phyloP scores from a whole-genome alignment of 2,888 invertebrate species.

The Lepidonotus clava region DNA sequence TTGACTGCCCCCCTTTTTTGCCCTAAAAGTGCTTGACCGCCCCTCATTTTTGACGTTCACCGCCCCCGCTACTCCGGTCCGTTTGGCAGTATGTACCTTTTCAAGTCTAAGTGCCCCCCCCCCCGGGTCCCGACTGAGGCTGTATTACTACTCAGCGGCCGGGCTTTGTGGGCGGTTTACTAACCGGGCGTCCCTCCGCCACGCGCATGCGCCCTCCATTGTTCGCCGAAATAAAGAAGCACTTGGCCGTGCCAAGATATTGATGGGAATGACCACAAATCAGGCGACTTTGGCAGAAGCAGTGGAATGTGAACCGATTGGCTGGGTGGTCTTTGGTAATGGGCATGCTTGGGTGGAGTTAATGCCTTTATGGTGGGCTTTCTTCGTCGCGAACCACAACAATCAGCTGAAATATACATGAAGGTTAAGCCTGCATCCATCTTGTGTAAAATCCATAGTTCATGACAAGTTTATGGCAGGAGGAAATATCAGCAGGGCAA shows the following conservation, averaged over 20 bases:
- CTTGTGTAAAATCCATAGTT: not conserved
- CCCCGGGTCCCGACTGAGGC: too few species aligned
- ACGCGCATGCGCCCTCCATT: constrained; percentile 16
- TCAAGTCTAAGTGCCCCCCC: too few species aligned
- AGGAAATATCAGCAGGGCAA: too few species aligned
- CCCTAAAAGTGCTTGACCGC: too few species aligned
- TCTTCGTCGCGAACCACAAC: not conserved
- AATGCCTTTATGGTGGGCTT: constrained; percentile 12
- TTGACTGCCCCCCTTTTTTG: too few species aligned
- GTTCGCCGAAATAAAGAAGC: constrained; percentile 13
- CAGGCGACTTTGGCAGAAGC: not conserved
- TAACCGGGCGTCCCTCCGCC: not conserved
- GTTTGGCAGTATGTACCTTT: too few species aligned
- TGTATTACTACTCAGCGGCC: constrained; percentile 23
- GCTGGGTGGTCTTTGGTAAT: not conserved
- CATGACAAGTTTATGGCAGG: not conserved
- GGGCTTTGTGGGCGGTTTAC: constrained; percentile 36
- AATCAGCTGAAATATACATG: constrained; percentile 13
- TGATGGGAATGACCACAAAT: constrained; percentile 24
- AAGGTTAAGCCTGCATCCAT: not conserved
- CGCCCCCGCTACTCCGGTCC: too few species aligned
- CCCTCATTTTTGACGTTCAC: too few species aligned
- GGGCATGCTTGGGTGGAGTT: not conserved
- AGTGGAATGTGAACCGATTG: constrained; percentile 13
- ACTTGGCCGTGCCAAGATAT: constrained; percentile 35